Conservation (phyloP, 2,888 invertebrate species). For the Desoria tigrina region DNA sequence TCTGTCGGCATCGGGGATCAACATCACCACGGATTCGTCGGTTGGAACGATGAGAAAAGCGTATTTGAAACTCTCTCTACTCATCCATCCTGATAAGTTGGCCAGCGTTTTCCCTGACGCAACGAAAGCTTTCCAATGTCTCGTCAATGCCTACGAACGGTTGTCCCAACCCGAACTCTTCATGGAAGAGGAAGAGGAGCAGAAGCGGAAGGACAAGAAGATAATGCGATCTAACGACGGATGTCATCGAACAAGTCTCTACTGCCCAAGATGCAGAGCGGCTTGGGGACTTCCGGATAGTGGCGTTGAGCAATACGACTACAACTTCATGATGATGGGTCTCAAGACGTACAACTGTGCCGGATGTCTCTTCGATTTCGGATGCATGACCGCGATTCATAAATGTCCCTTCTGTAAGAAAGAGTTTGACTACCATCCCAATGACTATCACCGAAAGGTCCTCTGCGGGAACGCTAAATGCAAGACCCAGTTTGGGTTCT, state of each 20-base stretch:
- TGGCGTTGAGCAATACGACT: slow-evolving; percentile 24
- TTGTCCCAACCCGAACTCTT: slow-evolving; percentile 19
- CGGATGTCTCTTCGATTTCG: slow-evolving; percentile 24
- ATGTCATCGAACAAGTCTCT: slow-evolving; percentile 15
- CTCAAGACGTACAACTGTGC: slow-evolving; percentile 25
- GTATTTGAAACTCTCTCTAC: slow-evolving; percentile 22
- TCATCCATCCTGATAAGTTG: slow-evolving; percentile 29
- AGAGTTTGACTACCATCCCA: slow-evolving; percentile 23
- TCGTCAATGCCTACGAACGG: slow-evolving; percentile 21
- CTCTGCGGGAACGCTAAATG: slow-evolving; percentile 22
- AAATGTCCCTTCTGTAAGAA: slow-evolving; percentile 21
- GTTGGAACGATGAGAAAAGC: slow-evolving; percentile 27
- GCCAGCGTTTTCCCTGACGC: slow-evolving; percentile 16
- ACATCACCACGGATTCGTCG: too few species aligned
- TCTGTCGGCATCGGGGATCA: too few species aligned
- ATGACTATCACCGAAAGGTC: slow-evolving; percentile 19
- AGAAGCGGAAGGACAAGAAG: slow-evolving; percentile 7
- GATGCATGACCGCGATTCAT: slow-evolving; percentile 26
- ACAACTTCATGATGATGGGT: slow-evolving; percentile 31
- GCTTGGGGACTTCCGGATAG: slow-evolving; percentile 23
- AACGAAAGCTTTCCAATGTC: slow-evolving; percentile 24
- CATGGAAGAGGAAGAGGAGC: slow-evolving; percentile 21
- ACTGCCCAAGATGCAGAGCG: slow-evolving; percentile 21
- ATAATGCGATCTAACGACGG: slow-evolving; percentile 24
- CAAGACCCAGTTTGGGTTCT: slow-evolving; percentile 19